Base-by-base conservation (phyloP, 1,140 invertebrate genomes). In the Bradynema listronoti region DNA sequence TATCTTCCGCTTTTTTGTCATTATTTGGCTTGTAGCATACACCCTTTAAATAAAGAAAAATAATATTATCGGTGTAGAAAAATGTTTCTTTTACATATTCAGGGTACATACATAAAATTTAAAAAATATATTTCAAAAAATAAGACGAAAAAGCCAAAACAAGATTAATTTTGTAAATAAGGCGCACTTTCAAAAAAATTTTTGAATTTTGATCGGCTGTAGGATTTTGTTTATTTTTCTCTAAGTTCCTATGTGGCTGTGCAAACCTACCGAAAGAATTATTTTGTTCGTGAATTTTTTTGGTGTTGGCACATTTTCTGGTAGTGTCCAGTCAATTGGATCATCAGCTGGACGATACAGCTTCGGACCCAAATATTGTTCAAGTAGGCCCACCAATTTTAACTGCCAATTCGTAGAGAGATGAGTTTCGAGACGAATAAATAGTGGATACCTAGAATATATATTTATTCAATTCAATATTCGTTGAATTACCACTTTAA, bases 221-320 rank as follows among this genome's bases (percentile, higher is more conserved):
- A n/a, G n/a, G n/a, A n/a, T n/a, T n/a, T n/a, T n/a, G n/a, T n/a
- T n/a, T n/a, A n/a, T n/a, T n/a, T n/a, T n/a, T n/a, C n/a, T n/a
- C n/a, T n/a, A n/a, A n/a, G n/a, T n/a, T n/a, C n/a, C n/a, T n/a
- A n/a, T n/a, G n/a, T n/a, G n/a, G n/a, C n/a, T n/a, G n/a, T 25
- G n/a, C 19, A 54, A 36, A 19, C 53, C 54, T 34, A 75, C 73
- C 14, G 74, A 54, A 32, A 78, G 56, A 30, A 78, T 57, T 42
- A 76, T 77, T 63, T 78, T 75, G 36, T 69, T 66, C 42, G 74
- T 50, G 41, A 76, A 76, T 45, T 72, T 70, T 33, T 52, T 55
- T 1, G 74, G 74, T 19, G 74, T 70, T 7, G 77, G 63, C 24
- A 65, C 19, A 53, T 75, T 70, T 22, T 59, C 50, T 4, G 67